Base-by-base conservation (phyloP, 2,888 invertebrate species). In the Linnaemya vulpina region DNA sequence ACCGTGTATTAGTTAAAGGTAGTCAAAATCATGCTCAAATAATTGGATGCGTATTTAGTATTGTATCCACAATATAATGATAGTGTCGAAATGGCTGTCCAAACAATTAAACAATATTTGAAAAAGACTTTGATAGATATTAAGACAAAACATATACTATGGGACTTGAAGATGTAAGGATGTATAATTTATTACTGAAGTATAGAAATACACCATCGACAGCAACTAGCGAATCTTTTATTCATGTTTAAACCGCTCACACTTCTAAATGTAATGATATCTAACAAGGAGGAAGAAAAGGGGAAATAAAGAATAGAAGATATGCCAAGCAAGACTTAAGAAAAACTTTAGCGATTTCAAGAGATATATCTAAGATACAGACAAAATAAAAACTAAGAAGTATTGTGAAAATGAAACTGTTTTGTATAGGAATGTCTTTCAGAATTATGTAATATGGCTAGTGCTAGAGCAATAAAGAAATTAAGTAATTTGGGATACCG, bases 151-250 rank as follows among this genome's bases (percentile, higher is more conserved):
- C 43, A 74, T 58, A 20, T 35, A 13, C 22, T 22, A 13, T 73
- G 53, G 68, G 67, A 81, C 13, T 60, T 67, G 43, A 74, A 75
- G 60, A 22, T 65, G 10, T 35, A 67, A 51, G 55, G 13, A 22
- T 62, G 55, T 76, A 76, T 53, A 65, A 67, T 43, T n/a, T n/a
- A 76, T 17, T n/a, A n/a, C n/a, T n/a, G n/a, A n/a, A n/a, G n/a
- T n/a, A n/a, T n/a, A n/a, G n/a, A n/a, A n/a, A n/a, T 58, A 76
- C 67, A 10, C 67, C 76, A 25, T 67, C 55, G 0, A 76, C 65
- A 35, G 65, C 58, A 40, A 67, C 76, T 0, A 76, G 46, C 53
- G 30, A 55, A 40, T 2, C n/a, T 46, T n/a, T 9, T 76, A 15
- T 76, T 65, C 17, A 53, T 20, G 55, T 75, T 3, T 40, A 63